A percentile compares a stretch with the other conserved stretches of the same genome.
phyloP scores from a whole-genome alignment of 1,140 invertebrate genomes.

The Anoplophora glabripennis region DNA sequence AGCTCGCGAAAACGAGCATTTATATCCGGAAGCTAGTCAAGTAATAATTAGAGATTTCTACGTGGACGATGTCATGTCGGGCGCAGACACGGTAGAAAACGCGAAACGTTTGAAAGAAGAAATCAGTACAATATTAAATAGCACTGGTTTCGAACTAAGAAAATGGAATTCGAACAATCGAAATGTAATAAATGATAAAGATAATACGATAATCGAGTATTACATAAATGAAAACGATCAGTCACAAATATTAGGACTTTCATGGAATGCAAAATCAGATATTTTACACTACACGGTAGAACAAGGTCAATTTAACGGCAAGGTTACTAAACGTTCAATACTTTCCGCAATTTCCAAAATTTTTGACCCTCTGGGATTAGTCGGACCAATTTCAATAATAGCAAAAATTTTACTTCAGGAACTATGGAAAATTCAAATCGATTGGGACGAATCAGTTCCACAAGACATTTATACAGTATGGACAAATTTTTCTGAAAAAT shows the following conservation, averaged over 20 bases:
- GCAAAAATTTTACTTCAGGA: neutral
- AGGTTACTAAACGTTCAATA: neutral
- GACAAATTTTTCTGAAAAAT: too few relatives aligned
- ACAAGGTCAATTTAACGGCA: too few relatives aligned
- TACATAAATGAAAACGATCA: neutral
- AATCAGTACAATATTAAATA: neutral
- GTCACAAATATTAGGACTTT: neutral
- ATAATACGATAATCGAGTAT: neutral
- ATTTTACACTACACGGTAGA: too few relatives aligned
- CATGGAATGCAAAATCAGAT: too few relatives aligned
- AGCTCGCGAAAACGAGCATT: slow-evolving; percentile 13
- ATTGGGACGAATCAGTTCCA: neutral
- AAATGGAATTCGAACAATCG: slow-evolving; percentile 4
- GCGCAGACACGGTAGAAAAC: neutral
- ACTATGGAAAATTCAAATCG: neutral
- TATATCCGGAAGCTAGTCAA: slow-evolving; percentile 5
- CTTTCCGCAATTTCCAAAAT: neutral
- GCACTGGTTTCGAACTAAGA: neutral
- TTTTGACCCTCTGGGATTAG: slow-evolving; percentile 7
- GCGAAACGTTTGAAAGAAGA: neutral
- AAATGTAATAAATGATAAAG: neutral
- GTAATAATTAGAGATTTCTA: slow-evolving; percentile 35
- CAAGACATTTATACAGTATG: too few relatives aligned
- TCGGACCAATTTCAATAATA: neutral
- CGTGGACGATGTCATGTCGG: slow-evolving; percentile 36